Base-by-base conservation (phyloP, 1,140 invertebrate species). In the Schmidtea mediterranea region DNA sequence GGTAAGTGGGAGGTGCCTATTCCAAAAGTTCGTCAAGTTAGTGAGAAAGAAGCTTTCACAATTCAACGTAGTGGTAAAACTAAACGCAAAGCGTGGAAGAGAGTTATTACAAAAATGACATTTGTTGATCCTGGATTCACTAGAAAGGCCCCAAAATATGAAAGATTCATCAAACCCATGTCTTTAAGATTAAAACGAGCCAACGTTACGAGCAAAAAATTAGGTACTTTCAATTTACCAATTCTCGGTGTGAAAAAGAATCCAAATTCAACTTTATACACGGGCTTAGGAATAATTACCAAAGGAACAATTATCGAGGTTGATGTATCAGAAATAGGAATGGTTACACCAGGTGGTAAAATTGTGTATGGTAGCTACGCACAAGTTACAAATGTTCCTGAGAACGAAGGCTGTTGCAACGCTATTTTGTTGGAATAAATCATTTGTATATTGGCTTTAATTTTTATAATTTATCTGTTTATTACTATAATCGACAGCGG, bases 171-270 rank as follows among this genome's bases (percentile, higher is more conserved):
- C 50, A 67, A 92, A 54, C 92, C 92, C 0, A 98, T 97, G 92
- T 64, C 55, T 46, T 52, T 68, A 2, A 52, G 66, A 39, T 65
- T 62, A 50, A 64, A 60, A 22, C 92, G 89, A 59, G 89, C 86
- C 18, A 86, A 97, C 68, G 86, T 95, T 0, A 97, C 90, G 16
- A 92, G 98, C 74, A 92, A 90, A 2, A 90, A 98, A 70, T 64
- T 99, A 1, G 84, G 90, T 0, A 98, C 92, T n/a, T 98, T 99
- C 59, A 79, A 76, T 65, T 64, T 98, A 43, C 89, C 90, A 0
- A 95, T 99, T 22, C 90, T 98, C 63, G 89, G 87, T 1, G 92
- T 98, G 0, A 98, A 98, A 66, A 95, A 94, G 60, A 99, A 99
- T 69, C 92, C 92, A 0, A 94, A 76, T 59, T 95, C 87, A 0